Conservation (phyloP, 2,888 invertebrate genomes). For the Meliscaeva auricollis region DNA sequence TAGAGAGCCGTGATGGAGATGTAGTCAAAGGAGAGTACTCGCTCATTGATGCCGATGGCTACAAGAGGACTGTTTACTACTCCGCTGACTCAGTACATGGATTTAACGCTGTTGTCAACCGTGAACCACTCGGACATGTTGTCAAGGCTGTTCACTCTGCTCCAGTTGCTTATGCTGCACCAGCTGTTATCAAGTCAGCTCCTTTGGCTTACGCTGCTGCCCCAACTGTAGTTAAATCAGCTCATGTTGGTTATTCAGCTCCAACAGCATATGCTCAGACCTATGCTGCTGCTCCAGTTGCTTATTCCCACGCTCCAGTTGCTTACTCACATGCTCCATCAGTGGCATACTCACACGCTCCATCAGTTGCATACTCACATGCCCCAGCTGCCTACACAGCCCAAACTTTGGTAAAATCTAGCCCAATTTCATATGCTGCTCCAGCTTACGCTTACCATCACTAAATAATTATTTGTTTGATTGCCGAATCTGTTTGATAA, state of each 20-base stretch:
- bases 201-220: constrained; percentile 39
- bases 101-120: constrained; percentile 78
- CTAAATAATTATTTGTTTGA: constrained; percentile 16
- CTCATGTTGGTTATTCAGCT: constrained; percentile 15
- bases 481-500: too few relatives aligned
- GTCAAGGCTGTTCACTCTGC: constrained; percentile 23
- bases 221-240: constrained; percentile 20
- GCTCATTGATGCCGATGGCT: constrained; percentile 82
- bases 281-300: constrained; percentile 24
- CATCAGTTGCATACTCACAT: constrained; percentile 34
- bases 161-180: constrained; percentile 50
- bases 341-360: constrained; percentile 33
- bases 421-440: constrained; percentile 1
- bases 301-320: constrained; percentile 50
- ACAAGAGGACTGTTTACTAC: constrained; percentile 79
- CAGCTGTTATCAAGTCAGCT: constrained; percentile 48
- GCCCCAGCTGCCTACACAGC: constrained; percentile 24
- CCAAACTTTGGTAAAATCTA: constrained; percentile 2
- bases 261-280: constrained; percentile 18
- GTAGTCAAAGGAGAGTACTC: constrained; percentile 82
- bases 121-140: constrained; percentile 52
- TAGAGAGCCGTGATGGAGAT: constrained; percentile 82
- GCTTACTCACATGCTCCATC: constrained; percentile 41
- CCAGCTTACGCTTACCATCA: constrained; percentile 58
- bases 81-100: constrained; percentile 78